These are phyloP conservation scores for Venusia cambrica DNA, from an alignment of 2,888 invertebrate species.

Conservation along the genomic window DNA sequence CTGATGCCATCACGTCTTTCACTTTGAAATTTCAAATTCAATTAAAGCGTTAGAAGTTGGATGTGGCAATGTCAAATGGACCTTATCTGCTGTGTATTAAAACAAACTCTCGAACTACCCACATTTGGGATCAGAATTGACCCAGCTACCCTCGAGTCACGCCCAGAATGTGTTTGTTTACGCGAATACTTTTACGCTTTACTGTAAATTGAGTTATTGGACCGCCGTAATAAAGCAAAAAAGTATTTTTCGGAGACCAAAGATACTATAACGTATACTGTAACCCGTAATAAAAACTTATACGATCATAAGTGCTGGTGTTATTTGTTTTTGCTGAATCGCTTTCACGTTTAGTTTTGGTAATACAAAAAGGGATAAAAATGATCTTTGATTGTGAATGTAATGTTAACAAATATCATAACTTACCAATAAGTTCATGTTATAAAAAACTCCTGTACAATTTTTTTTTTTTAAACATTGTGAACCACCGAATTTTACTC, in stretches of 20 bases:
- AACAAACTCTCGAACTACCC: too few species aligned
- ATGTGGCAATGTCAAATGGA: too few species aligned
- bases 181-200: conserved; percentile 33
- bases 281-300: conserved; percentile 23
- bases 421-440: too few species aligned
- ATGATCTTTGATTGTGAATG: not conserved
- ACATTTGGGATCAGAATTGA: not conserved
- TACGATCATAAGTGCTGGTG: conserved; percentile 25
- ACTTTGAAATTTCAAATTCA: too few species aligned
- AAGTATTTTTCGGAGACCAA: conserved; percentile 23
- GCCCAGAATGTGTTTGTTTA: conserved; percentile 41
- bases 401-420: too few species aligned
- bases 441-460: too few species aligned
- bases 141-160: conserved; percentile 6
- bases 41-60: too few species aligned
- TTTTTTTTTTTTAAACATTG: too few species aligned
- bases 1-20: too few species aligned
- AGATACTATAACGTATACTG: conserved; percentile 4
- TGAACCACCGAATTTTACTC: too few species aligned
- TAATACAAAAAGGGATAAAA: conserved; percentile 3
- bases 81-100: too few species aligned
- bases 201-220: conserved; percentile 42
- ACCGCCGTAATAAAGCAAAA: conserved; percentile 32
- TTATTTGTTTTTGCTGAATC: conserved; percentile 24
- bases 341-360: conserved; percentile 21